These are phyloP conservation scores for Phylloscopus trochiloides DNA, from an alignment of 2,113 vertebrate species.

Conservation along the genomic window DNA sequence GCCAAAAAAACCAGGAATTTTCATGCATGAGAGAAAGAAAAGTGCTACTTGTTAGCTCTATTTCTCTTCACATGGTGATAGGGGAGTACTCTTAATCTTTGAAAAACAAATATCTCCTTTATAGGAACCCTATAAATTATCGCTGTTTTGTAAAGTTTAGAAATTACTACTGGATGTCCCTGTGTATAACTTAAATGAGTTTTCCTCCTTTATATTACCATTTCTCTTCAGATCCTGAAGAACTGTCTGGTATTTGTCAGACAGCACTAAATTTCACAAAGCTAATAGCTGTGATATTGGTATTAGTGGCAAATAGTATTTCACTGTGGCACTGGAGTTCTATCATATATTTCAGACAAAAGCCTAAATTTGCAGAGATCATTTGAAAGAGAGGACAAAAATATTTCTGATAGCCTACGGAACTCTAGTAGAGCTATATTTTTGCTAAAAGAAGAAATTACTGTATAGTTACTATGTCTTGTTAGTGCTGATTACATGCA, in stretches of 20 bases:
- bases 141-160: background rate
- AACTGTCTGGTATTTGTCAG: background rate
- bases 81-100: background rate
- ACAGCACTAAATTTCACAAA: background rate
- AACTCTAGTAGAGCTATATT: background rate
- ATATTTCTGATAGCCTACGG: background rate
- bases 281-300: background rate
- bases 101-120: background rate
- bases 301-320: background rate
- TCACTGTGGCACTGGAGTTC: background rate
- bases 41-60: background rate
- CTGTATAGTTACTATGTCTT: background rate
- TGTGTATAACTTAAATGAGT: background rate
- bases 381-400: background rate
- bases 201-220: background rate
- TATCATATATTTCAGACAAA: background rate
- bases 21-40: background rate
- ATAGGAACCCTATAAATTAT: background rate
- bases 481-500: background rate
- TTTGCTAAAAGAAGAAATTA: background rate
- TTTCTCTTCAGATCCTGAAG: slow-evolving; percentile 9
- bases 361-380: background rate
- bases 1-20: background rate
- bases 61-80: background rate
- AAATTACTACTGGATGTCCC: background rate